Percentiles rank a stretch among this genome's conserved stretches.
phyloP scores from a whole-genome alignment of 2,113 vertebrate species.

The Chelonoidis abingdonii region DNA sequence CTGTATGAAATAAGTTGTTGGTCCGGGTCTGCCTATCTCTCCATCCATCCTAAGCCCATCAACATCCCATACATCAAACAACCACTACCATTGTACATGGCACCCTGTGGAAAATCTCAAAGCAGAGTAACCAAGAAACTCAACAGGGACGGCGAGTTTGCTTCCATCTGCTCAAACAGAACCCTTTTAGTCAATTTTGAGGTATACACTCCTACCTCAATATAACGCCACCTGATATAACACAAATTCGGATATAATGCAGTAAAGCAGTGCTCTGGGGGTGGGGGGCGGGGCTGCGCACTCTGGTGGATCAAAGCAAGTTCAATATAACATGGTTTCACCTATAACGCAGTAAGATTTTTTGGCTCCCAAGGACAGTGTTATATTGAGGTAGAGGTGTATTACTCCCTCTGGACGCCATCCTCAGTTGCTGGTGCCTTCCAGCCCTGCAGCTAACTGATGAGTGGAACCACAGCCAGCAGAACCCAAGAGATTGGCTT shows the following conservation, averaged over 20 bases:
- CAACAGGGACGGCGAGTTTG: not conserved
- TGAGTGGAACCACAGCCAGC: not conserved
- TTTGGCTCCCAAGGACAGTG: no score
- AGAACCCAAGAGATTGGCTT: not conserved
- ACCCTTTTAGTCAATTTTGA: not conserved
- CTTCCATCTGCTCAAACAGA: fast-evolving
- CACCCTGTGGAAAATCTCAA: not conserved
- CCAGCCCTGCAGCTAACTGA: not conserved
- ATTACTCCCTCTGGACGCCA: not conserved
- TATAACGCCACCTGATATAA: no score
- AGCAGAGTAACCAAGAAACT: not conserved
- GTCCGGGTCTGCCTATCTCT: not conserved
- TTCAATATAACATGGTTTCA: no score
- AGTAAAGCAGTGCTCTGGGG: no score
- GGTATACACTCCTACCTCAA: no score
- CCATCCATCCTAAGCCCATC: not conserved
- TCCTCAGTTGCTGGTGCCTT: not conserved
- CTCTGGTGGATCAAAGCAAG: no score
- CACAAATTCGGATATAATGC: no score
- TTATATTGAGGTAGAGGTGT: no score
- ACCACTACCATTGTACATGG: not conserved
- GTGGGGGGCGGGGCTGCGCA: no score
- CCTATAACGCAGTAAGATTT: no score
- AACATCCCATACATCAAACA: not conserved
- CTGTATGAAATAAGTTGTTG: fast-evolving